Evolutionary conservation across 2,888 invertebrate genomes (phyloP).

Genomic region (Cheilosia vernalis): DNA sequence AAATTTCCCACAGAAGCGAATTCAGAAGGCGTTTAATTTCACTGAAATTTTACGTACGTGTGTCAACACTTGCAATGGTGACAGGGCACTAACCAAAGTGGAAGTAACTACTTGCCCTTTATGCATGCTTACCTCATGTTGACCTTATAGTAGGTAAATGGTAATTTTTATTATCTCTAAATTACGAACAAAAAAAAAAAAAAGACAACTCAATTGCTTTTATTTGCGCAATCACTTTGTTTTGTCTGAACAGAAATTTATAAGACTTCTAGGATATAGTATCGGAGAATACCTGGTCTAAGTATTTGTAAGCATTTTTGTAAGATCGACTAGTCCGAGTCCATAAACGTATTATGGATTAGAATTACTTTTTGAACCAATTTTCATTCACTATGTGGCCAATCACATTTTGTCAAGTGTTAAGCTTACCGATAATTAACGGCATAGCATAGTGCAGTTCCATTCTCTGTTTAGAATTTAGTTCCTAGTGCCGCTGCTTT

Average conservation of each 20-base stretch:
- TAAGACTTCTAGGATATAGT: not conserved
- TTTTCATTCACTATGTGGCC: too few relatives aligned
- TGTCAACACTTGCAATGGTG: not conserved
- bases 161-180: slow-evolving; percentile 50
- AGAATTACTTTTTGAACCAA: too few relatives aligned
- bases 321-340: too few relatives aligned
- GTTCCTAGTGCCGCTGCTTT: too few relatives aligned
- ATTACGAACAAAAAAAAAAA: slow-evolving; percentile 13
- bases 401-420: too few relatives aligned
- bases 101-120: slow-evolving; percentile 17
- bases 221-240: slow-evolving; percentile 21
- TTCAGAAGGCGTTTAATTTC: slow-evolving; percentile 79
- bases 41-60: slow-evolving; percentile 71
- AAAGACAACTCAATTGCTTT: too few relatives aligned
- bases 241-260: slow-evolving; percentile 8
- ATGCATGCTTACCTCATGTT: slow-evolving; percentile 60
- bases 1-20: slow-evolving; percentile 81
- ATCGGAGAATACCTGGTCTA: not conserved
- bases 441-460: too few relatives aligned
- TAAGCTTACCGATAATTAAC: too few relatives aligned
- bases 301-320: too few relatives aligned
- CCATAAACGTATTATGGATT: too few relatives aligned
- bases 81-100: slow-evolving; percentile 5
- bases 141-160: slow-evolving; percentile 35
- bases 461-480: too few relatives aligned